Evolutionary conservation across 2,888 invertebrate species (phyloP).

Genomic region (Tiliacea citrago): DNA sequence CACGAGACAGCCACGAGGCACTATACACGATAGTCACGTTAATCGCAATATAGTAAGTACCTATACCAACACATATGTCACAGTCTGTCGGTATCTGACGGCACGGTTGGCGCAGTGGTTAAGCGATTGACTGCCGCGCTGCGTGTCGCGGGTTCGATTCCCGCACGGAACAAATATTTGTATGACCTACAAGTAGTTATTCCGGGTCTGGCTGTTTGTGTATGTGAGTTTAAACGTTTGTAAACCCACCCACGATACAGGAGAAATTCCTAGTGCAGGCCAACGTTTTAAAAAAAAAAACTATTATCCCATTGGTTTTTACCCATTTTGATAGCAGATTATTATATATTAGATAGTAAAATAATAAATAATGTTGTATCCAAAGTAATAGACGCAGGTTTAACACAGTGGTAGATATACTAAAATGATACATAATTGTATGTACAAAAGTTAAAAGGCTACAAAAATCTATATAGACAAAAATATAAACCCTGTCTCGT

Average conservation of each 20-base stretch:
- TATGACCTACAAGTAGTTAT: no score
- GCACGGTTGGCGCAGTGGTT: no score
- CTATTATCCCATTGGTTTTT: background rate
- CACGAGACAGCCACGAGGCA: slow-evolving; percentile 40
- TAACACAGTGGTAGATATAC: background rate
- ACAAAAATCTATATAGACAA: background rate
- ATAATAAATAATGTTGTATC: background rate
- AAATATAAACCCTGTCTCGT: background rate
- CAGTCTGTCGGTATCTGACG: background rate
- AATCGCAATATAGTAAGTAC: slow-evolving; percentile 5
- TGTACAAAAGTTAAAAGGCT: background rate
- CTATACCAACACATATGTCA: background rate
- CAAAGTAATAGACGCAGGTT: background rate
- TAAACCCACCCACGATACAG: no score
- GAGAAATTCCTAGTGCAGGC: no score
- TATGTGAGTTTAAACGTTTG: no score
- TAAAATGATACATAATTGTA: background rate
- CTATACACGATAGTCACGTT: slow-evolving; percentile 28
- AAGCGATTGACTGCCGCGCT: no score
- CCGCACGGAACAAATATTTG: no score
- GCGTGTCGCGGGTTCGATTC: no score
- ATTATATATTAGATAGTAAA: background rate
- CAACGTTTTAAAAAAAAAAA: no score
- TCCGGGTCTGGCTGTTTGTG: no score
- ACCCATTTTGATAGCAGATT: slow-evolving; percentile 13